Percentiles rank a stretch among this genome's conserved stretches.
Conservation (phyloP, 1,140 invertebrate genomes). For the Goniozus legneri region DNA sequence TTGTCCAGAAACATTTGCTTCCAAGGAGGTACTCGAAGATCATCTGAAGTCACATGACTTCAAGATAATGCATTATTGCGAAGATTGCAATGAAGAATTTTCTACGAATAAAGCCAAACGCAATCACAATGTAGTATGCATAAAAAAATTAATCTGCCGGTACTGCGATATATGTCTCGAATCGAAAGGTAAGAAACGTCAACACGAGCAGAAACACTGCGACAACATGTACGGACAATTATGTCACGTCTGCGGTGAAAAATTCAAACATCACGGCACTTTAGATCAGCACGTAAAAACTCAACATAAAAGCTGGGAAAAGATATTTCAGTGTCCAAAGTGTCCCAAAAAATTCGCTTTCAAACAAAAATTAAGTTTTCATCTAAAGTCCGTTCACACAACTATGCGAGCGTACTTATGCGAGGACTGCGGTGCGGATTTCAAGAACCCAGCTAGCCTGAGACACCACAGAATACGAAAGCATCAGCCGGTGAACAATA, state of each 20-base stretch:
- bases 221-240: slow-evolving; percentile 45
- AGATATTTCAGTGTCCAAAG: slow-evolving; percentile 49
- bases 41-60: slow-evolving; percentile 46
- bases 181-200: slow-evolving; percentile 48
- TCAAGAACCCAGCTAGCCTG: slow-evolving; percentile 51
- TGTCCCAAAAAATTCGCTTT: slow-evolving; percentile 52
- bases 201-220: slow-evolving; percentile 53
- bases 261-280: slow-evolving; percentile 51
- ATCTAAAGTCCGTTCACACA: slow-evolving; percentile 50
- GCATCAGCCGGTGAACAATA: slow-evolving; percentile 45
- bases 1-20: slow-evolving; percentile 37
- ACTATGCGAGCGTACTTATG: slow-evolving; percentile 45
- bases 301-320: slow-evolving; percentile 48
- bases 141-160: slow-evolving; percentile 44
- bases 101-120: slow-evolving; percentile 42
- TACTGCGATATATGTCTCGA: slow-evolving; percentile 42
- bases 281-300: slow-evolving; percentile 50
- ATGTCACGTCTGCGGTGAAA: slow-evolving; percentile 50
- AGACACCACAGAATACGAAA: slow-evolving; percentile 51
- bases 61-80: slow-evolving; percentile 45
- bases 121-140: slow-evolving; percentile 40
- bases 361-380: slow-evolving; percentile 51
- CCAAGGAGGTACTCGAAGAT: slow-evolving; percentile 38
- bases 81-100: slow-evolving; percentile 48
- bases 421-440: slow-evolving; percentile 51